Evolutionary conservation across 2,888 invertebrate genomes (phyloP).

Genomic region (Hermaeophaga mercurialis): DNA sequence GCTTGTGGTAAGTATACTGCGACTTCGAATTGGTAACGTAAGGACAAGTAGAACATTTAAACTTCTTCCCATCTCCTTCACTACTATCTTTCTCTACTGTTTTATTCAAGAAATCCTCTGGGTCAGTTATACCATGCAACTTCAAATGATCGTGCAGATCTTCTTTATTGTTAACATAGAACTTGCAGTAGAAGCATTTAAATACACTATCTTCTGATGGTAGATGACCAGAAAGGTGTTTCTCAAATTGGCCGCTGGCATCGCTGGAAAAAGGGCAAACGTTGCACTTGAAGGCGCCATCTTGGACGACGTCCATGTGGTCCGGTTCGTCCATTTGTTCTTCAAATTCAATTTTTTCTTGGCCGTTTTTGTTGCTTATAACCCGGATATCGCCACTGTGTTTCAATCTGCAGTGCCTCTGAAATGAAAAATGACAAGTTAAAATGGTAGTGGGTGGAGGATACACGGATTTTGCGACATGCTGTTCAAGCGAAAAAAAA

Average conservation of each 20-base stretch:
- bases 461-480: too few species aligned
- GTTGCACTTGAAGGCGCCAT: conserved; percentile 62
- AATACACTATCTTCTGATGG: conserved; percentile 71
- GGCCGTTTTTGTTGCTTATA: conserved; percentile 61
- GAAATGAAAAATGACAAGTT: conserved; percentile 46
- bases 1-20: conserved; percentile 85
- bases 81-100: conserved; percentile 48
- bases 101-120: conserved; percentile 63
- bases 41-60: conserved; percentile 80
- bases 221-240: conserved; percentile 73
- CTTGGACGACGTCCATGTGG: conserved; percentile 53
- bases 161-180: conserved; percentile 72
- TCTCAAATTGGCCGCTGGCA: conserved; percentile 64
- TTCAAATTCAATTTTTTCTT: conserved; percentile 57
- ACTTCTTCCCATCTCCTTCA: conserved; percentile 65
- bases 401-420: conserved; percentile 81
- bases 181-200: conserved; percentile 83
- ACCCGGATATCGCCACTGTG: conserved; percentile 78
- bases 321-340: conserved; percentile 54
- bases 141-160: conserved; percentile 71
- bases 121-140: conserved; percentile 67
- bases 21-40: conserved; percentile 86
- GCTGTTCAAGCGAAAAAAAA: conserved; percentile 5
- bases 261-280: conserved; percentile 75
- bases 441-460: conserved; percentile 20